phyloP scores from a whole-genome alignment of 2,888 invertebrate species.

The Pheosia tremula region DNA sequence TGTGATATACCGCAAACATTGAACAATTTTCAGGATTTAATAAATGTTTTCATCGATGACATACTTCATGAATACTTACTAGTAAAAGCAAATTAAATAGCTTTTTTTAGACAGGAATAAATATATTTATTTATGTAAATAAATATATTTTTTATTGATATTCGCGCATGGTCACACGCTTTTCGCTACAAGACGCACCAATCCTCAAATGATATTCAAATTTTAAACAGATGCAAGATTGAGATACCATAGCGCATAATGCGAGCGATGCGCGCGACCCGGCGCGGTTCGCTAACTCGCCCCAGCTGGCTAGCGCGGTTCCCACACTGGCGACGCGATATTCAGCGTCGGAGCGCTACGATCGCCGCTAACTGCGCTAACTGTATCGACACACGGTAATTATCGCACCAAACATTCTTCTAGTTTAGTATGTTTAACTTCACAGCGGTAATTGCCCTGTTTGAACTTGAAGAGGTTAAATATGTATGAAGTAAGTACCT shows the following conservation, averaged over 20 bases:
- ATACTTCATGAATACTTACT: too few relatives aligned
- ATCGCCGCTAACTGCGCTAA: slow-evolving; percentile 10
- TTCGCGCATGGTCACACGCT: not conserved
- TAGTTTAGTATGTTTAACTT: slow-evolving; percentile 6
- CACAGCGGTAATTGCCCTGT: slow-evolving; percentile 4
- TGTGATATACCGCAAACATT: too few relatives aligned
- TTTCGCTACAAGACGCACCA: not conserved
- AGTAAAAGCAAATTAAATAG: too few relatives aligned
- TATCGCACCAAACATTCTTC: slow-evolving; percentile 18
- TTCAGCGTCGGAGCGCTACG: slow-evolving; percentile 23
- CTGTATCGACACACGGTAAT: slow-evolving; percentile 25
- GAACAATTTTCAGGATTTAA: too few relatives aligned
- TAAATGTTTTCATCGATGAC: too few relatives aligned
- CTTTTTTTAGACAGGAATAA: too few relatives aligned
- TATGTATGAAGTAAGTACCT: not conserved
- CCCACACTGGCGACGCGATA: slow-evolving; percentile 24
- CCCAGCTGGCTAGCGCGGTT: slow-evolving; percentile 9
- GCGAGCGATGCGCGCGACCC: slow-evolving; percentile 10
- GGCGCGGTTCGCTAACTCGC: not conserved
- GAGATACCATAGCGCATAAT: slow-evolving; percentile 23
- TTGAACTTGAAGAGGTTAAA: slow-evolving; percentile 2
- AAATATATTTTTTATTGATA: too few relatives aligned
- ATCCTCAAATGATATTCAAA: not conserved
- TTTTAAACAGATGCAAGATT: slow-evolving; percentile 30
- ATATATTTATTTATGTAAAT: too few relatives aligned